These are phyloP conservation scores for Magallana angulata DNA, from an alignment of 1,140 invertebrate species.

Conservation along the genomic window DNA sequence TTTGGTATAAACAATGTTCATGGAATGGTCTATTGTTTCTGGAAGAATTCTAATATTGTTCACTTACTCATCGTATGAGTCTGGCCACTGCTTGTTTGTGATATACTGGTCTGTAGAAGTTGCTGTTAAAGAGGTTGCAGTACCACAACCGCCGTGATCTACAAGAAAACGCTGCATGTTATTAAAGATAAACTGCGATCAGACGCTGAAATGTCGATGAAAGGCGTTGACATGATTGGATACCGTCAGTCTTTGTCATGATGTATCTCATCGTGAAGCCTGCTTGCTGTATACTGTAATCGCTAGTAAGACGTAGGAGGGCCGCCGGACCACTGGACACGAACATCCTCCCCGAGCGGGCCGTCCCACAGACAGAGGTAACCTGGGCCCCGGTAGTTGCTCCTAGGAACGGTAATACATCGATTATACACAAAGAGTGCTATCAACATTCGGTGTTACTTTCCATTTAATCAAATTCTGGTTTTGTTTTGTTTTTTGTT, in stretches of 20 bases:
- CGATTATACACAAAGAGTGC: no score
- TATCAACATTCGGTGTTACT: no score
- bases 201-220: no score
- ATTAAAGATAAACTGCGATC: no score
- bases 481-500: no score
- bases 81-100: conserved; percentile 34
- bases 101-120: conserved; percentile 41
- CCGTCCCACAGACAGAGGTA: conserved; percentile 21
- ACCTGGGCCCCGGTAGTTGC: background rate
- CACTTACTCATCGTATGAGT: conserved; percentile 42
- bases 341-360: conserved; percentile 27
- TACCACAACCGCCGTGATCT: conserved; percentile 2
- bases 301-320: conserved; percentile 38
- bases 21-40: no score
- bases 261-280: conserved; percentile 50
- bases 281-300: conserved; percentile 49
- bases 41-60: no score
- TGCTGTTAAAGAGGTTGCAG: conserved; percentile 9
- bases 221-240: no score
- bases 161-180: background rate
- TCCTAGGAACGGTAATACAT: background rate
- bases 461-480: no score
- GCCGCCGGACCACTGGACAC: conserved; percentile 41
- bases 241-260: conserved; percentile 27
- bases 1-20: no score